These are phyloP conservation scores for Rhabdophis nuchalis DNA, from an alignment of 2,797 vertebrate genomes.

Conservation along the genomic window DNA sequence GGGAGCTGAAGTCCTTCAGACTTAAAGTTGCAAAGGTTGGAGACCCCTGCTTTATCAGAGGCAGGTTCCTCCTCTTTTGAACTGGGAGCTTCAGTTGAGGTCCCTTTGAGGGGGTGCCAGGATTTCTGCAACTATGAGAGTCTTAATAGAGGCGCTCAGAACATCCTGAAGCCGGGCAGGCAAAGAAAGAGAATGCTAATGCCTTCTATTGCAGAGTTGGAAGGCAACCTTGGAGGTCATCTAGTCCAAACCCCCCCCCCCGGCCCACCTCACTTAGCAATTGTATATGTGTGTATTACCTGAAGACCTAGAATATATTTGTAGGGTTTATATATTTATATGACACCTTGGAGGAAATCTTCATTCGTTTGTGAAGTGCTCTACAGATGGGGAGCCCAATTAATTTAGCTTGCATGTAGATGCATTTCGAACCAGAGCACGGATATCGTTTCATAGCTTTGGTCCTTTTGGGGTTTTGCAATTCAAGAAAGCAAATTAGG, in stretches of 20 bases:
- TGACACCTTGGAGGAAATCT: neutral
- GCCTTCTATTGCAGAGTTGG: neutral
- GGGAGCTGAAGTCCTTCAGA: too few relatives aligned
- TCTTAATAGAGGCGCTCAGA: neutral
- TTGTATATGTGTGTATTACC: neutral
- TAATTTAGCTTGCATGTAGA: neutral
- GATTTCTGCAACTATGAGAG: neutral
- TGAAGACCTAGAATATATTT: neutral
- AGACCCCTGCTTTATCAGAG: too few relatives aligned
- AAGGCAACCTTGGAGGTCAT: too few relatives aligned
- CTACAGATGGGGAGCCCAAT: neutral
- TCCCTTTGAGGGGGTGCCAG: neutral
- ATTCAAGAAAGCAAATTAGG: neutral
- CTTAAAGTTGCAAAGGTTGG: too few relatives aligned
- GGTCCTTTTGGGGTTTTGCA: neutral
- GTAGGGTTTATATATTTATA: neutral
- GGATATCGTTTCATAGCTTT: neutral
- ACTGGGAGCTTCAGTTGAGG: neutral
- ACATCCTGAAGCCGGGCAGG: neutral
- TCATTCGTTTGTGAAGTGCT: neutral
- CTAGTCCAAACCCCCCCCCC: too few relatives aligned
- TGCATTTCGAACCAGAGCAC: neutral
- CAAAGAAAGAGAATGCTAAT: neutral
- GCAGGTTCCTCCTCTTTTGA: too few relatives aligned
- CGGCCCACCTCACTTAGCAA: neutral